phyloP scores from a whole-genome alignment of 2,797 vertebrate species.

The Prunella strophiata region DNA sequence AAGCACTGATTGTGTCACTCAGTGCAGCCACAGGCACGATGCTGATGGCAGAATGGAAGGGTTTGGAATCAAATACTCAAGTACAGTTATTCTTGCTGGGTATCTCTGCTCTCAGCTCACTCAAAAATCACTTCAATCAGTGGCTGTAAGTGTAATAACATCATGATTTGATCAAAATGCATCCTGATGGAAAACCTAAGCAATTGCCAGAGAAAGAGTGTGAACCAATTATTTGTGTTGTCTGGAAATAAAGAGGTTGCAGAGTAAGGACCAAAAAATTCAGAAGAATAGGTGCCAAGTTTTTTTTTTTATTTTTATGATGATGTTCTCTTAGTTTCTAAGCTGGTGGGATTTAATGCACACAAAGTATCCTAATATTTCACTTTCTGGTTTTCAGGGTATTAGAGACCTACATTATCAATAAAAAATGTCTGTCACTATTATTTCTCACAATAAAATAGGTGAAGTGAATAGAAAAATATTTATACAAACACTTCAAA shows the following conservation, averaged over 20 bases:
- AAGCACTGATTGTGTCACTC: neutral
- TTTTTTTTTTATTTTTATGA: neutral
- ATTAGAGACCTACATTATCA: neutral
- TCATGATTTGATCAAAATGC: conserved; percentile 41
- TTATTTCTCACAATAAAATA: conserved; percentile 58
- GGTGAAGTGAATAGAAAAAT: conserved; percentile 52
- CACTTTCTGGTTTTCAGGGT: neutral
- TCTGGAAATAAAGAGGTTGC: conserved; percentile 49
- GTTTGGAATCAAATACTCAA: conserved; percentile 50
- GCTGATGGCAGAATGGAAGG: neutral
- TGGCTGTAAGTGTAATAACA: conserved; percentile 40
- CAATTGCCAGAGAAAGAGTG: conserved; percentile 47
- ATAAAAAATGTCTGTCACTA: neutral
- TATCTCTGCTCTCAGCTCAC: conserved; percentile 52
- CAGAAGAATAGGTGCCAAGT: neutral
- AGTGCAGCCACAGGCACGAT: neutral
- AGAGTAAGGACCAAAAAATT: neutral
- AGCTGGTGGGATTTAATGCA: neutral
- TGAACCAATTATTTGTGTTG: conserved; percentile 64
- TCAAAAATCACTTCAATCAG: conserved; percentile 70
- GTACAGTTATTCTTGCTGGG: conserved; percentile 18
- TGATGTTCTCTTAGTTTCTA: neutral
- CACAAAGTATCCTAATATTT: neutral
- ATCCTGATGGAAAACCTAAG: conserved; percentile 49
- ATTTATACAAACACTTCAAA: conserved; percentile 55